Evolutionary conservation across 2,113 vertebrate species (phyloP).

Genomic region (Rhinolophus sinicus): DNA sequence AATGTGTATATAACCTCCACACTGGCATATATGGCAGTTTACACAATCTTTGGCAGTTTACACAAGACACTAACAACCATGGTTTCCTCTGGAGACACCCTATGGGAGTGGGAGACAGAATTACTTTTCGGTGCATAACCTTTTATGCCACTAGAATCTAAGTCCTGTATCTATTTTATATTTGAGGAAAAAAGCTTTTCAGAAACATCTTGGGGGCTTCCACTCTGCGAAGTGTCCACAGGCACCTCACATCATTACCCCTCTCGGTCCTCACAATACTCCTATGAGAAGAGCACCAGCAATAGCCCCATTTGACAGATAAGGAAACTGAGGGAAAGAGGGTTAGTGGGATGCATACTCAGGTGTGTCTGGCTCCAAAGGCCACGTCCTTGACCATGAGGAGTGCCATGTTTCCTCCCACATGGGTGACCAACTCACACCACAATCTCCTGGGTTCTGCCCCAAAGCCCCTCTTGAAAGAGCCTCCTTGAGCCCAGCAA

Average conservation of each 20-base stretch:
- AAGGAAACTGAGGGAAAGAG: not conserved
- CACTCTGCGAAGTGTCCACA: not conserved
- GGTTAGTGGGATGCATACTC: rapidly evolving
- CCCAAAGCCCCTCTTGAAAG: rapidly evolving
- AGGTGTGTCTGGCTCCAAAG: not conserved
- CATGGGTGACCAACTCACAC: not conserved
- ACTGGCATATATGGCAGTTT: not conserved
- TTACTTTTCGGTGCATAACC: not conserved
- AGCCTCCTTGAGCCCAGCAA: not conserved
- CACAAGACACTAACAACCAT: not conserved
- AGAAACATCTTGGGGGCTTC: not conserved
- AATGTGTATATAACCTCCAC: not conserved
- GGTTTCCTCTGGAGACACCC: not conserved
- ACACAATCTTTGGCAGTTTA: not conserved
- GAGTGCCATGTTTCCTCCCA: not conserved
- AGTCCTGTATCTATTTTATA: not conserved
- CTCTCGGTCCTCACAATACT: not conserved
- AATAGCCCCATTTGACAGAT: not conserved
- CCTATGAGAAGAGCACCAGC: rapidly evolving
- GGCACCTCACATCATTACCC: not conserved
- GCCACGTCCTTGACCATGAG: not conserved
- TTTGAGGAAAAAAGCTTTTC: not conserved
- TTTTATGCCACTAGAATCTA: not conserved
- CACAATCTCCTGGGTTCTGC: not conserved
- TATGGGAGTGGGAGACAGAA: not conserved